Evolutionary conservation across 2,888 invertebrate species (phyloP), one percentile per base, ranked within the genome.

Genomic region (Euzophera pinguis): DNA sequence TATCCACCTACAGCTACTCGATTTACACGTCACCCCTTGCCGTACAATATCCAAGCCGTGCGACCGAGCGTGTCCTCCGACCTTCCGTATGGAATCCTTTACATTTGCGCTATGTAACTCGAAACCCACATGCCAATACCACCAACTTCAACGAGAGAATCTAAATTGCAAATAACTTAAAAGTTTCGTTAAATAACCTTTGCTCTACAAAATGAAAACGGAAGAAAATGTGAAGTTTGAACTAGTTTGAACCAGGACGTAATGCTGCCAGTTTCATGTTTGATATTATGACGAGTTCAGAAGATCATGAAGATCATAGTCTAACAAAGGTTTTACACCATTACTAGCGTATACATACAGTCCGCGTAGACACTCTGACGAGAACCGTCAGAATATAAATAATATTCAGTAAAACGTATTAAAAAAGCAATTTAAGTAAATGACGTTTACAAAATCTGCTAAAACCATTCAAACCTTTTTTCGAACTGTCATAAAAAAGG

Each of bases 1-100:
- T 76, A 74, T 69, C 76, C 75, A 75, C 79, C 80, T 79, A 78
- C 76, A 69, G 67, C 75, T 67, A 72, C 77, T 75, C 77, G 78
- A 74, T 78, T 78, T 75, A 75, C 73, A 75, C 75, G 69, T 73
- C 73, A 73, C 75, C 75, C 75, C 66, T 67, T 67, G 68, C 69
- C 69, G 66, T 66, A 71, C 74, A 70, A 73, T 73, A 70, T 75
- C 71, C 72, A 67, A 62, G 68, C 64, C 67, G 70, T 67, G 66
- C 67, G 65, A 66, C 43, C 22, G 63, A 65, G 65, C 68, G 65
- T 65, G 65, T 61, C 64, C 65, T 69, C 68, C 63, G 62, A 60
- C 64, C 34, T 51, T 35, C 32, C 38, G n/a, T 50, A 41, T 41
- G 41, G 49, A 50, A 43, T 42, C 37, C 43, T 43, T 51, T 43